Evolutionary conservation across 2,888 invertebrate genomes (phyloP).

Genomic region (Zeuzera pyrina): DNA sequence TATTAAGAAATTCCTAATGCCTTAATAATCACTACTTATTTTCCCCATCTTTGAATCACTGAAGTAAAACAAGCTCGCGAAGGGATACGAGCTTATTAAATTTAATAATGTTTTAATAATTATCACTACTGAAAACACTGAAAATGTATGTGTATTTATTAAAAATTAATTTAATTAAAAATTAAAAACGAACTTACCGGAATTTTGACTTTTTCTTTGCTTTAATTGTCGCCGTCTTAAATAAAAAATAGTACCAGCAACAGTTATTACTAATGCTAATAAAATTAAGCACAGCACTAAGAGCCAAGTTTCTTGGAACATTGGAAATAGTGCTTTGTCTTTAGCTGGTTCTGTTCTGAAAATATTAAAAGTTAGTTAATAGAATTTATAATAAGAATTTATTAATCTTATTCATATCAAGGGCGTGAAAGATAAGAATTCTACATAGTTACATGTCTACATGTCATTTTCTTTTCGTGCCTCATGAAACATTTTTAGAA

Average conservation of each 20-base stretch:
- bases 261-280: constrained; percentile 50
- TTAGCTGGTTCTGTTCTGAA: constrained; percentile 61
- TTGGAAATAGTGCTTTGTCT: constrained; percentile 60
- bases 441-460: no score
- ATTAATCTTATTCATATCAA: no score
- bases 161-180: background rate
- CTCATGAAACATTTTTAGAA: no score
- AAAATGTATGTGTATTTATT: background rate
- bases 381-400: no score
- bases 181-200: constrained; percentile 28
- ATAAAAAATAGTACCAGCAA: constrained; percentile 51
- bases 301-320: constrained; percentile 68
- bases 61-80: no score
- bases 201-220: constrained; percentile 54
- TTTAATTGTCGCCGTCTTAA: constrained; percentile 51
- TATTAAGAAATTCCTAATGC: constrained; percentile 52
- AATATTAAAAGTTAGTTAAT: background rate
- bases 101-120: no score
- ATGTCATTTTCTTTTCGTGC: no score
- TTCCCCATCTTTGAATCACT: no score
- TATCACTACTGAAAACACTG: no score
- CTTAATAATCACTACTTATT: constrained; percentile 51
- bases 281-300: constrained; percentile 53
- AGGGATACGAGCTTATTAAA: no score
- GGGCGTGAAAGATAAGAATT: no score